Base-by-base conservation (phyloP, 2,888 invertebrate species). In the Xylota sylvarum region DNA sequence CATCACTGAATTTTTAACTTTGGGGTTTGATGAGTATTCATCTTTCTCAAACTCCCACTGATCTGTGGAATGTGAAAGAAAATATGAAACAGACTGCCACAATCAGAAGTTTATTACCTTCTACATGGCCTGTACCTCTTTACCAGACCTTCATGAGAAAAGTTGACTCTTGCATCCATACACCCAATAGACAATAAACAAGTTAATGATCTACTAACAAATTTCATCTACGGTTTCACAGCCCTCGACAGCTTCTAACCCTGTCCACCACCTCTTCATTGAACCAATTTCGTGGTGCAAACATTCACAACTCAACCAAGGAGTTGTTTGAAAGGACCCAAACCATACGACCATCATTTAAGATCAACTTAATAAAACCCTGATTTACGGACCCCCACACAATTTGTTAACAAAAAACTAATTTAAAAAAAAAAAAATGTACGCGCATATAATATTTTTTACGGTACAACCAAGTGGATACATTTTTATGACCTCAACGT, bases 381-480 rank as follows among this genome's bases (percentile, higher is more conserved):
- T 78, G 82, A 86, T 86, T 82, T 86, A 82, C 86, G 67, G 64
- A 50, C 82, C 72, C 86, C 76, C 77, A 77, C 76, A 76, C 85
- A 81, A 81, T 85, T 85, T 85, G 70, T 80, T 85, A 74, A 85
- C 80, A 74, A 77, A 78, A 70, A 62, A 60, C 67, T 64, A 74
- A 64, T 84, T 84, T 64, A 30, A 14, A 55, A 52, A 65, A 55
- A 65, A 69, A 58, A 58, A 50, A 65, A 17, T 48, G 7, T 23
- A 3, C 43, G 17, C 62, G n/a, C 14, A 62, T 55, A 14, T 35
- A 46, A 30, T 14, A 23, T 52, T 30, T n/a, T 55, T 46, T 37
- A 30, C 35, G 37, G 23, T 19, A 56, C 52, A 64, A 23, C 32
- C 58, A 40, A 69, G 70, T 72, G 72, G 78, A 64, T 65, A 65